Percentiles rank a stretch among this genome's conserved stretches.
phyloP scores from a whole-genome alignment of 2,113 vertebrate species.

The Tachuris rubrigastra region DNA sequence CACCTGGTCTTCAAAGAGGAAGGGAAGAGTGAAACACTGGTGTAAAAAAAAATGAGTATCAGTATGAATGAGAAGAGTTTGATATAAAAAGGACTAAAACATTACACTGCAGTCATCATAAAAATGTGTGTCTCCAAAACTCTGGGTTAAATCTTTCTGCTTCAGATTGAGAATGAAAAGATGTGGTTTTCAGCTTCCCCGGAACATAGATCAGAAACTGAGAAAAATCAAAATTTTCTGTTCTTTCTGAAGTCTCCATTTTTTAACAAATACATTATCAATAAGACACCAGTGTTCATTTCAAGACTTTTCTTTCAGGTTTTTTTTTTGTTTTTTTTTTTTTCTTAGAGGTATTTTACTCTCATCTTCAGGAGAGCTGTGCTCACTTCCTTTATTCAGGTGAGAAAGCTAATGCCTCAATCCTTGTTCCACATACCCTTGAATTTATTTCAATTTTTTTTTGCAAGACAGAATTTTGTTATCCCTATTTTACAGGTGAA shows the following conservation, averaged over 20 bases:
- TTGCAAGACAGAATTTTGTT: not conserved
- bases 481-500: not conserved
- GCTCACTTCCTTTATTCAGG: not conserved
- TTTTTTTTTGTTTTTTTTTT: not conserved
- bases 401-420: not conserved
- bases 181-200: not conserved
- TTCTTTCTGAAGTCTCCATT: not conserved
- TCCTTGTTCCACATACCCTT: not conserved
- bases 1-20: not conserved
- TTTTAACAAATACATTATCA: not conserved
- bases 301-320: not conserved
- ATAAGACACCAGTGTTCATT: not conserved
- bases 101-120: not conserved
- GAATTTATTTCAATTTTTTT: not conserved
- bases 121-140: not conserved
- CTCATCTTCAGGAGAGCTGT: not conserved
- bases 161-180: not conserved
- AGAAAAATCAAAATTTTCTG: conserved; percentile 14
- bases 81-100: not conserved
- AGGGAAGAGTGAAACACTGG: not conserved
- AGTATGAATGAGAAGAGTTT: not conserved
- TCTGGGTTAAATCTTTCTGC: not conserved
- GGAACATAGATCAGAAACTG: not conserved
- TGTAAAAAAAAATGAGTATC: not conserved
- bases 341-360: not conserved